Evolutionary conservation across 2,888 invertebrate genomes (phyloP).

Genomic region (Acanthosoma haemorrhoidale): DNA sequence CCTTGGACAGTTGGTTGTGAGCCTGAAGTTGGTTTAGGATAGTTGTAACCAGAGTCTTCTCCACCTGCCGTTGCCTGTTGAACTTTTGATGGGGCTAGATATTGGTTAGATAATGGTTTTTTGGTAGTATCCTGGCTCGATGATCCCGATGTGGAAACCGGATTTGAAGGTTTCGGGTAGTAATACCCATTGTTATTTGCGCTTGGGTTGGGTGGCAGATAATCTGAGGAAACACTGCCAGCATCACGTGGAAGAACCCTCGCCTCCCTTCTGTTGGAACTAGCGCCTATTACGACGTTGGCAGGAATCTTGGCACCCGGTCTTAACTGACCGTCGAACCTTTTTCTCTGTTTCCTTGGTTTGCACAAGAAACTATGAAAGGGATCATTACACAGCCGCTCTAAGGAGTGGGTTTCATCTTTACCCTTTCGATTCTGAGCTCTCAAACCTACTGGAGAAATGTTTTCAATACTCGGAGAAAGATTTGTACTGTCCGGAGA

Average conservation of each 20-base stretch:
- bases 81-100: no score
- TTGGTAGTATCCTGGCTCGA: background rate
- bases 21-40: slow-evolving; percentile 14
- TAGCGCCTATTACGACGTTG: slow-evolving; percentile 6
- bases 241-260: background rate
- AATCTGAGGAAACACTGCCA: background rate
- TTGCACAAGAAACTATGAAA: slow-evolving; percentile 38
- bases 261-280: background rate
- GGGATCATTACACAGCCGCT: slow-evolving; percentile 36
- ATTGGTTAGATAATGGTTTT: no score
- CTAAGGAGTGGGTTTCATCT: slow-evolving; percentile 33
- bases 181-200: background rate
- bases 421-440: background rate
- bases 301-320: slow-evolving; percentile 35
- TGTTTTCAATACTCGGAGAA: slow-evolving; percentile 5
- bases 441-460: background rate
- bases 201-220: background rate
- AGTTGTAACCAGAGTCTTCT: slow-evolving; percentile 7
- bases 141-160: background rate
- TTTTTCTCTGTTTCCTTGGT: slow-evolving; percentile 29
- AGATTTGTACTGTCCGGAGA: slow-evolving; percentile 19
- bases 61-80: background rate
- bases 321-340: slow-evolving; percentile 33
- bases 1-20: background rate
- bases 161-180: background rate